phyloP scores from a whole-genome alignment of 2,113 vertebrate species.

The Python bivittatus region DNA sequence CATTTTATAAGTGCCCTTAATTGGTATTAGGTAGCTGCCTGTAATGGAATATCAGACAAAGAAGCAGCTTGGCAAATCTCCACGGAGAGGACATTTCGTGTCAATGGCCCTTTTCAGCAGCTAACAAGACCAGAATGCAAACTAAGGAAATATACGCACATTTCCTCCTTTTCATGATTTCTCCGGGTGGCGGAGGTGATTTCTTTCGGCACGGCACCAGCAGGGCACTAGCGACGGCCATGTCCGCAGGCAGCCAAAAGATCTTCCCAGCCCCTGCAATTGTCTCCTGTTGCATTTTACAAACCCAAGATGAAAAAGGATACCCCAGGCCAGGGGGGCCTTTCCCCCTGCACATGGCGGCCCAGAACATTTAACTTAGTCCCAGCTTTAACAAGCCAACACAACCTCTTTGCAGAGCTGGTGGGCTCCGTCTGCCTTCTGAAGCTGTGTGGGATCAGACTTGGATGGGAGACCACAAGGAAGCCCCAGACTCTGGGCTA shows the following conservation, averaged over 20 bases:
- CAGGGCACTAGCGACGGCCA: background rate
- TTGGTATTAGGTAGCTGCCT: background rate
- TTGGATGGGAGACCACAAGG: too few species aligned
- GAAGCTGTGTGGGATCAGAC: too few species aligned
- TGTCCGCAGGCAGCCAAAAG: background rate
- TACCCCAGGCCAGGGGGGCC: background rate
- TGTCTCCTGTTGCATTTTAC: background rate
- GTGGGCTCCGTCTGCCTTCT: too few species aligned
- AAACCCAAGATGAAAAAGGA: background rate
- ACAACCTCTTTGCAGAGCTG: background rate
- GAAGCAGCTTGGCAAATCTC: background rate
- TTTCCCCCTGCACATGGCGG: background rate
- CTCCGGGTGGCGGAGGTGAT: background rate
- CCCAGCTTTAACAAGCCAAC: background rate
- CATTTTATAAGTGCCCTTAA: background rate
- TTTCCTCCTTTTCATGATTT: background rate
- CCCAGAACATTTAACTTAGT: rapidly evolving
- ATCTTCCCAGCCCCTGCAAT: background rate
- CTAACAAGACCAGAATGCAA: background rate
- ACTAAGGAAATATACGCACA: background rate
- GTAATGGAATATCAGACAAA: background rate
- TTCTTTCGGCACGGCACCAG: background rate
- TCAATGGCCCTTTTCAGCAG: background rate
- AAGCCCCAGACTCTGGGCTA: too few species aligned
- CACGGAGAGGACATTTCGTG: background rate